Evolutionary conservation across 64 coral and sea anemone species (phyloP).

Genomic region (Pachyseris speciosa): DNA sequence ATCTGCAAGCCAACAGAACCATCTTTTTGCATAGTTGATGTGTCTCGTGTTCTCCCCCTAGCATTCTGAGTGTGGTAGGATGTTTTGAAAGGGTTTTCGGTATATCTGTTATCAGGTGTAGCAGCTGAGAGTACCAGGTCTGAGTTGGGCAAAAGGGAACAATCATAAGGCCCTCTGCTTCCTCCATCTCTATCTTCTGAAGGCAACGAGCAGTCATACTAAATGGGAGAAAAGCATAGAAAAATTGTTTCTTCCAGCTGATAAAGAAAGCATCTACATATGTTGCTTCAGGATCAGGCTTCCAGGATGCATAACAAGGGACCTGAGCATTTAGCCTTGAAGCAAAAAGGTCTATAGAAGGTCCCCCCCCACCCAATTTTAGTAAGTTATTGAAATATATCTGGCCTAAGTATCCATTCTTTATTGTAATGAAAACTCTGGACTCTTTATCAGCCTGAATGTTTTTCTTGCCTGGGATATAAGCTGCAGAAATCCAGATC

Average conservation of each 20-base stretch:
- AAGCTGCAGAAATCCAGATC: neutral
- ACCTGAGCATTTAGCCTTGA: conserved; percentile 41
- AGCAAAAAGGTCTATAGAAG: conserved; percentile 61
- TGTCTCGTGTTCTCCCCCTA: neutral
- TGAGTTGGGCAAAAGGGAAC: conserved; percentile 15
- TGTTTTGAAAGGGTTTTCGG: neutral
- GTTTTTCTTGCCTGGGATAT: conserved; percentile 34
- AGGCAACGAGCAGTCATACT: conserved; percentile 44
- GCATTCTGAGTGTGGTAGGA: neutral
- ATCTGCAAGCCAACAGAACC: conserved; percentile 41
- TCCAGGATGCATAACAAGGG: conserved; percentile 27
- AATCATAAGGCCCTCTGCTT: conserved; percentile 43
- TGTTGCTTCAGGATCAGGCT: conserved; percentile 29
- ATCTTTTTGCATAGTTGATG: neutral
- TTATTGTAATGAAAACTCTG: conserved; percentile 39
- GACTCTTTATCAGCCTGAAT: conserved; percentile 55
- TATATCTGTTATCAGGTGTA: neutral
- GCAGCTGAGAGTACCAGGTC: neutral
- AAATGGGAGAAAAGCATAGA: conserved; percentile 74
- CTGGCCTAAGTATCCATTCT: conserved; percentile 56
- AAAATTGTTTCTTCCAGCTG: conserved; percentile 27
- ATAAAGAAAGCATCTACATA: conserved; percentile 66
- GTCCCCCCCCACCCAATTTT: conserved; percentile 4
- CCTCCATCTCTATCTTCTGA: conserved; percentile 40
- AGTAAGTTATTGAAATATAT: conserved; percentile 49